A percentile compares a stretch with the other conserved stretches of the same genome.
These are phyloP conservation scores for Mya arenaria DNA, from an alignment of 1,140 invertebrate species.

Conservation along the genomic window DNA sequence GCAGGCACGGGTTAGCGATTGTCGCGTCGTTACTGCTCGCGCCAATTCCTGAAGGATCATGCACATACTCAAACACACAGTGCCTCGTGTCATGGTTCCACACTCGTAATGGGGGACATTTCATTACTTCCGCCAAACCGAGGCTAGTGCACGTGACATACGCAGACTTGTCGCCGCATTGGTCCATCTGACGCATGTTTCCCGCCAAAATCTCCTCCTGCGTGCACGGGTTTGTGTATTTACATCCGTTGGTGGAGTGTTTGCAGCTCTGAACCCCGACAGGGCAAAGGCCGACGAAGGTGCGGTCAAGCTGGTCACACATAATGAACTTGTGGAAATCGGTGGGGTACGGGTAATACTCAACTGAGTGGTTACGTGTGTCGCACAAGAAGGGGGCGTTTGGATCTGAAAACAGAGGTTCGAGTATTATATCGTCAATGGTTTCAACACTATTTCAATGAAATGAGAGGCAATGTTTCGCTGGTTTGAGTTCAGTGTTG, in stretches of 20 bases:
- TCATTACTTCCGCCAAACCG: conserved; percentile 23
- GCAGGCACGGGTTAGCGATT: conserved; percentile 53
- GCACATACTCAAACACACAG: conserved; percentile 45
- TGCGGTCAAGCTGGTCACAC: conserved; percentile 36
- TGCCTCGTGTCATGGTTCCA: conserved; percentile 29
- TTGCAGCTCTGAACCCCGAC: conserved; percentile 7
- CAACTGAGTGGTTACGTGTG: background rate
- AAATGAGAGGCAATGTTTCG: too few relatives aligned
- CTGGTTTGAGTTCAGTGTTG: too few relatives aligned
- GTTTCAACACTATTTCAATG: too few relatives aligned
- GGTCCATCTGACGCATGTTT: conserved; percentile 19
- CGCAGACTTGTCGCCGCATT: conserved; percentile 26
- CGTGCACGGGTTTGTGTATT: conserved; percentile 47
- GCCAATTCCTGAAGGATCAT: background rate
- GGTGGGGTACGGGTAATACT: conserved; percentile 32
- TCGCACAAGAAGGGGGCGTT: conserved; percentile 19
- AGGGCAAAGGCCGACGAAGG: conserved; percentile 45
- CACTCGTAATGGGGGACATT: conserved; percentile 1
- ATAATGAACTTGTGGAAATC: conserved; percentile 42
- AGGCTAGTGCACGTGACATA: conserved; percentile 37
- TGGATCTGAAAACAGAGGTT: conserved; percentile 19
- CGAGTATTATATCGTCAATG: too few relatives aligned
- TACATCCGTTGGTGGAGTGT: conserved; percentile 36
- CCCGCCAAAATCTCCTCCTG: background rate
- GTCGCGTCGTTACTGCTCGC: background rate